Evolutionary conservation across 1,140 invertebrate genomes (phyloP).

Genomic region (Condylostylus longicornis): DNA sequence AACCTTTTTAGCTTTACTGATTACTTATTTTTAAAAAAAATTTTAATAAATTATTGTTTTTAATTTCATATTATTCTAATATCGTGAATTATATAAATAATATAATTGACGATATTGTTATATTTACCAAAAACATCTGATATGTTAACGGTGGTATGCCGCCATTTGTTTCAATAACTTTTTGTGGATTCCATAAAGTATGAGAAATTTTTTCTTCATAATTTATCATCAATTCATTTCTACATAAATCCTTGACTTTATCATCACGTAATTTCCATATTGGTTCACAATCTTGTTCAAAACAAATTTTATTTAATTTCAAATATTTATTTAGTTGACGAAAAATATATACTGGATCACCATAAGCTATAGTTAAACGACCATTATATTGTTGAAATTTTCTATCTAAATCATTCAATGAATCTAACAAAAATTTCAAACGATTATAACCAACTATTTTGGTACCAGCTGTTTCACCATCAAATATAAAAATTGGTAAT

Average conservation of each 20-base stretch:
- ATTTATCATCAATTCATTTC: conserved; percentile 37
- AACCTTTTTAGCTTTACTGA: too few relatives aligned
- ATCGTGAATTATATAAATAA: too few relatives aligned
- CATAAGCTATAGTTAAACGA: conserved; percentile 43
- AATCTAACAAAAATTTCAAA: conserved; percentile 54
- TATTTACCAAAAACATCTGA: conserved; percentile 48
- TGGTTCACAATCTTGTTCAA: conserved; percentile 58
- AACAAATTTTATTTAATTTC: conserved; percentile 39
- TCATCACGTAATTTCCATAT: conserved; percentile 49
- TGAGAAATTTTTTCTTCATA: conserved; percentile 49
- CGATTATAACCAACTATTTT: conserved; percentile 49
- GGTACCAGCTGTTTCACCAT: conserved; percentile 53
- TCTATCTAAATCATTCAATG: conserved; percentile 48
- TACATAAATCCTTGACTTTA: conserved; percentile 40
- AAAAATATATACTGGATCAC: conserved; percentile 48
- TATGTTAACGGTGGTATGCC: conserved; percentile 57
- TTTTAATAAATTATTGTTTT: too few relatives aligned
- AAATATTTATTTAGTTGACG: conserved; percentile 39
- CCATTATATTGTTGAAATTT: conserved; percentile 40
- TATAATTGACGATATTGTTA: not conserved
- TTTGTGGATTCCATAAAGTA: conserved; percentile 53
- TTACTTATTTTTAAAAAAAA: too few relatives aligned
- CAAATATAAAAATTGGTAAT: conserved; percentile 56
- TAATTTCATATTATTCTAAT: too few relatives aligned
- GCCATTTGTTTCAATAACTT: conserved; percentile 49